Conservation (phyloP, 2,797 vertebrate species). For the Sebastes cheni region DNA sequence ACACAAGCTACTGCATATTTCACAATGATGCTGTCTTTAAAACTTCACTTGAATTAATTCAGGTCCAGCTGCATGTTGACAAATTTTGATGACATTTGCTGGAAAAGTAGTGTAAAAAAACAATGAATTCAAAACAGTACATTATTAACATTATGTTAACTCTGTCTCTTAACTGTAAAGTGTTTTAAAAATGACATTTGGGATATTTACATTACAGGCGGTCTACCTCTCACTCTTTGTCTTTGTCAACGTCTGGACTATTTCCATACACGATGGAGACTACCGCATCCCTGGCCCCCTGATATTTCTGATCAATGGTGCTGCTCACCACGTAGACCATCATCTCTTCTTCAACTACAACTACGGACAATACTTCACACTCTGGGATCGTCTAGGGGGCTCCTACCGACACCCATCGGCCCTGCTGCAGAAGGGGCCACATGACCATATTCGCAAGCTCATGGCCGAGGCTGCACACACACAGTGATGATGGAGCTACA, state of each 20-base stretch:
- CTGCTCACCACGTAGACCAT: constrained; percentile 94
- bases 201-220: constrained; percentile 62
- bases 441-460: constrained; percentile 80
- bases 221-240: constrained; percentile 92
- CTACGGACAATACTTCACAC: constrained; percentile 95
- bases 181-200: background rate
- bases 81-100: background rate
- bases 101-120: background rate
- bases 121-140: background rate
- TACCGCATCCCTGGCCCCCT: constrained; percentile 86
- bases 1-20: background rate
- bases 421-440: constrained; percentile 87
- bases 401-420: constrained; percentile 90
- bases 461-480: constrained; percentile 50
- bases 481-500: background rate
- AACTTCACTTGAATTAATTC: background rate
- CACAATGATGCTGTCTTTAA: background rate
- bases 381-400: constrained; percentile 93
- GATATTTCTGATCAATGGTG: constrained; percentile 87
- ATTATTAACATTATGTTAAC: background rate
- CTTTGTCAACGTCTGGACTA: constrained; percentile 94
- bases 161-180: background rate
- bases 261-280: constrained; percentile 95
- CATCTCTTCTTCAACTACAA: constrained; percentile 95
- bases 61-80: background rate